Conservation (phyloP, 2,888 invertebrate genomes). For the Nezara viridula region DNA sequence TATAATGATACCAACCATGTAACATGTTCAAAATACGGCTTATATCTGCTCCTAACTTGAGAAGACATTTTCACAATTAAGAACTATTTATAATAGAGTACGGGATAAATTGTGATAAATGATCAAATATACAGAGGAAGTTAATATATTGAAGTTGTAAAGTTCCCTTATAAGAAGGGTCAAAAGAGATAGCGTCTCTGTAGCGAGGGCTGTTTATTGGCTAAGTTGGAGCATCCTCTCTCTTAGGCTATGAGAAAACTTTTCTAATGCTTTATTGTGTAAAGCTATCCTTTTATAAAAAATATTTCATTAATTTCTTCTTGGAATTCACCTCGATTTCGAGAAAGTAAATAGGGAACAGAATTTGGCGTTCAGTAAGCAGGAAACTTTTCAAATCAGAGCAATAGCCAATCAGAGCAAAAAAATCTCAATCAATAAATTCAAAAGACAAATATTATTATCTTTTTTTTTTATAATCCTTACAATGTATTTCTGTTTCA, state of each 20-base stretch:
- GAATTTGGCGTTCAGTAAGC: not conserved
- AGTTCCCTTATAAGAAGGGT: constrained; percentile 30
- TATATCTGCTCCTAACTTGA: too few relatives aligned
- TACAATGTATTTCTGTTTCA: too few relatives aligned
- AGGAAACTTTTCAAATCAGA: too few relatives aligned
- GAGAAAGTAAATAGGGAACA: not conserved
- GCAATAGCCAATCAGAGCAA: too few relatives aligned
- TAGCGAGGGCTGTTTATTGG: not conserved
- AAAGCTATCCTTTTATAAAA: constrained; percentile 28
- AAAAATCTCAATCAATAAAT: too few relatives aligned
- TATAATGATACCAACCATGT: too few relatives aligned
- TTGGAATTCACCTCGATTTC: not conserved
- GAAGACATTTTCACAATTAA: too few relatives aligned
- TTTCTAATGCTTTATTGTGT: not conserved
- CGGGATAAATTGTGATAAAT: not conserved
- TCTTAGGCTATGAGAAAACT: constrained; percentile 35
- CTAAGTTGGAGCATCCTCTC: not conserved
- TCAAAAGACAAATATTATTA: too few relatives aligned
- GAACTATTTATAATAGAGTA: too few relatives aligned
- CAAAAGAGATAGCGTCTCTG: not conserved
- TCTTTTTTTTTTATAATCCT: too few relatives aligned
- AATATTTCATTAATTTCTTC: not conserved
- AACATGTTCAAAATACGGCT: too few relatives aligned
- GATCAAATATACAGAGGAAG: not conserved
- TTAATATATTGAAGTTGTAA: not conserved